phyloP scores from a whole-genome alignment of 2,113 vertebrate genomes.

The Pungitius pungitius region DNA sequence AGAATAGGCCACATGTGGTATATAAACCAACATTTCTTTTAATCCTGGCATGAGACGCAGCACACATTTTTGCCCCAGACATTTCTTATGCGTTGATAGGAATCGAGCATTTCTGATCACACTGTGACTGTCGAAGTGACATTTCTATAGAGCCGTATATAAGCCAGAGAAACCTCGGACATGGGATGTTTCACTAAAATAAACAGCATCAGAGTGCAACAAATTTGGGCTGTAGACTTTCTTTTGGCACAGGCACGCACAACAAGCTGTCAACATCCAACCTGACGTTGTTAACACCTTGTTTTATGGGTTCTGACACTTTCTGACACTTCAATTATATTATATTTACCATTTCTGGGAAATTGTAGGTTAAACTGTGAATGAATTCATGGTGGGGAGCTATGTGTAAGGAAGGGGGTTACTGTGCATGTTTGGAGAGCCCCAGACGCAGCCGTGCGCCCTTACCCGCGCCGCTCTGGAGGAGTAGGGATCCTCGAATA shows the following conservation, averaged over 20 bases:
- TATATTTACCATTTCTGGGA: not conserved
- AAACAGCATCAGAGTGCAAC: constrained; percentile 25
- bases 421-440: constrained; percentile 17
- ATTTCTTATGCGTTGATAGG: not conserved
- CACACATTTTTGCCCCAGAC: constrained; percentile 11
- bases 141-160: constrained; percentile 4
- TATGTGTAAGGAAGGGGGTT: not conserved
- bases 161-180: too few relatives aligned
- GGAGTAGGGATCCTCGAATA: constrained; percentile 96
- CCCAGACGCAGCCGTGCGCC: constrained; percentile 44
- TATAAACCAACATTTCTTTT: constrained; percentile 1
- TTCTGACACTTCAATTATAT: not conserved
- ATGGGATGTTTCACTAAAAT: constrained; percentile 11
- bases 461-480: constrained; percentile 96
- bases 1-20: constrained; percentile 9
- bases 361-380: not conserved
- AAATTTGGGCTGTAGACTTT: constrained; percentile 10
- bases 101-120: not conserved
- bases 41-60: not conserved
- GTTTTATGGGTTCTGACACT: not conserved
- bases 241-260: constrained; percentile 23
- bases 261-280: constrained; percentile 32
- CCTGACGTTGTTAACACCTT: constrained; percentile 28
- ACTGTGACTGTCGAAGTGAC: not conserved
- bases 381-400: not conserved